A percentile compares a stretch with the other conserved stretches of the same genome.
These are phyloP conservation scores for Sebastes nivosus DNA, from an alignment of 2,797 vertebrate species.

Conservation along the genomic window DNA sequence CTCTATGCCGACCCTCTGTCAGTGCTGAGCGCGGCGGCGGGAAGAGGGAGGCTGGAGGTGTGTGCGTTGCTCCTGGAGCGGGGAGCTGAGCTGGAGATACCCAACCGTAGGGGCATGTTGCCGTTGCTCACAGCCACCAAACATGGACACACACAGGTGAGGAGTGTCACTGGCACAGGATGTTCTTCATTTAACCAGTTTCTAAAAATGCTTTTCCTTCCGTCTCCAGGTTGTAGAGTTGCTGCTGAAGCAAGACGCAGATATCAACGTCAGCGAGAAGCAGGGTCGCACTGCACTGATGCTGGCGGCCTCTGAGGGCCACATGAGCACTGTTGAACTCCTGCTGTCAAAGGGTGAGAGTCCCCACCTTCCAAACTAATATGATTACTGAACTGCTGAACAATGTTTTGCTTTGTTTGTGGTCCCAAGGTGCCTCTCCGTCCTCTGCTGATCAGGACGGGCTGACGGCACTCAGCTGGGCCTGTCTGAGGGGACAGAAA, in stretches of 20 bases:
- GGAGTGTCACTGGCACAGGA: neutral
- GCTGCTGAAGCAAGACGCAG: slow-evolving; percentile 87
- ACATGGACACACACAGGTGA: slow-evolving; percentile 95
- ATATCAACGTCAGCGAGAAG: slow-evolving; percentile 89
- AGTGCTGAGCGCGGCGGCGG: slow-evolving; percentile 94
- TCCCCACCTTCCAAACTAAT: neutral
- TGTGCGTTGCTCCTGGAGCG: slow-evolving; percentile 87
- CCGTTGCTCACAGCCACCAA: slow-evolving; percentile 90
- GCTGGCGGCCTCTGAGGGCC: slow-evolving; percentile 94
- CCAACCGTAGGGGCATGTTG: slow-evolving; percentile 87
- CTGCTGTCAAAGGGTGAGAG: slow-evolving; percentile 90
- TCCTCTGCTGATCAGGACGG: slow-evolving; percentile 92
- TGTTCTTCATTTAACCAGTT: neutral
- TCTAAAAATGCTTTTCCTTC: neutral
- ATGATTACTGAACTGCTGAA: neutral
- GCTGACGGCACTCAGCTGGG: slow-evolving; percentile 92
- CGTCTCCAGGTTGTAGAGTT: slow-evolving; percentile 87
- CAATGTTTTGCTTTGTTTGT: slow-evolving; percentile 1
- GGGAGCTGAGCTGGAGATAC: slow-evolving; percentile 83
- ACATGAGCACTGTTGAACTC: slow-evolving; percentile 88
- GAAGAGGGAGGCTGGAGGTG: slow-evolving; percentile 90
- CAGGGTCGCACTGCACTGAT: slow-evolving; percentile 93
- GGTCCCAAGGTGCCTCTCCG: slow-evolving; percentile 86
- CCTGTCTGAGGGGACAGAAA: slow-evolving; percentile 94
- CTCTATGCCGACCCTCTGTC: slow-evolving; percentile 48